Base-by-base conservation (phyloP, 2,888 invertebrate genomes). In the Troilus luridus region DNA sequence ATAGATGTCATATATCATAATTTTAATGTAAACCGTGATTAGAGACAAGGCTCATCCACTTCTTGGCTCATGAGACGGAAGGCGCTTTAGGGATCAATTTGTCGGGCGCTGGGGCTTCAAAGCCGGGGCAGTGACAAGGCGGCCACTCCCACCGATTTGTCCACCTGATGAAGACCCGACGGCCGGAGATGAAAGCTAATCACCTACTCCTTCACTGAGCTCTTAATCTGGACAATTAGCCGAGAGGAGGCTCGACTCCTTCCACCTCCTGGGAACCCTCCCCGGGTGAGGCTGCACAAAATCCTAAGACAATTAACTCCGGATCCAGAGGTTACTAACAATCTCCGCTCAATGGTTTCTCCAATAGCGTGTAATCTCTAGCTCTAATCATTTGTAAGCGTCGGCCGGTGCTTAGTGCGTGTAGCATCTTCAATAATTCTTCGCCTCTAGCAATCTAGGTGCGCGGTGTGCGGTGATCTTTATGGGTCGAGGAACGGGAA, bases 121-220 rank as follows among this genome's bases (percentile, higher is more conserved):
- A 85, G 85, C 85, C 21, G 5, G 5, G 21, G 11, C 85, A 58
- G 85, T 85, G 85, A 85, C 85, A 85, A 58, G 85, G 10, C 7
- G 56, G 85, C 85, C 85, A 85, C 85, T 85, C 85, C 85, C 85
- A 85, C 85, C 85, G 85, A 85, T 85, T 85, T 85, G 85, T 85
- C 85, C 85, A 56, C 85, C 85, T 85, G 85, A 85, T 85, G 85
- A 85, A 85, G 56, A 85, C 56, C 56, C 85, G 85, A 54, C 56
- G 41, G 72, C 17, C 72, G 72, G 72, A 77, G 72, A 77, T 77
- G 72, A 77, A 77, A 77, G 72, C n/a, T 85, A 85, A 85, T 85
- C 56, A 58, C 85, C 85, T 85, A 27, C 72, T 58, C 85, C 85
- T 56, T 56, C 56, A 85, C 85, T 85, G 85, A 85, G 85, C 85